Conservation (phyloP, 2,797 vertebrate genomes). For the Rhinogobio ventralis region DNA sequence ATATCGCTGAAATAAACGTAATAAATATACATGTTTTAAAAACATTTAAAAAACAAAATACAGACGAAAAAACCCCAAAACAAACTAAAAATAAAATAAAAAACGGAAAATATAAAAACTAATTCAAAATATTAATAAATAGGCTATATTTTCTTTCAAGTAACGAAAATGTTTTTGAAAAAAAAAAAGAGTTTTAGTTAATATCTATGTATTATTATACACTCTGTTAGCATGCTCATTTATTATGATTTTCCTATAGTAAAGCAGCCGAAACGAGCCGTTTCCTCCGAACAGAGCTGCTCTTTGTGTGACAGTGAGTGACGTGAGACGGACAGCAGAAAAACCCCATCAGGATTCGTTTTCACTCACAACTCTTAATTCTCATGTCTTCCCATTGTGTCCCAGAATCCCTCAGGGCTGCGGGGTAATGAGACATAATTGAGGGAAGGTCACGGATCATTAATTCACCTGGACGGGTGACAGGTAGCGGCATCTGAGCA, state of each 20-base stretch:
- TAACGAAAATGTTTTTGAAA: too few species aligned
- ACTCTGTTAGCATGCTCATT: too few species aligned
- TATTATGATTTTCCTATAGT: too few species aligned
- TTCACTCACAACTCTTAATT: slow-evolving; percentile 54
- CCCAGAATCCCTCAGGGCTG: slow-evolving; percentile 65
- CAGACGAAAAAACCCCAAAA: too few species aligned
- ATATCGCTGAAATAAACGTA: too few species aligned
- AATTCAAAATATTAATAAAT: too few species aligned
- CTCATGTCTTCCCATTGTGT: slow-evolving; percentile 56
- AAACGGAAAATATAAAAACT: too few species aligned
- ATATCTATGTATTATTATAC: accelerated
- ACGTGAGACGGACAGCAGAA: slow-evolving; percentile 61
- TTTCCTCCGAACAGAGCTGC: slow-evolving; percentile 66
- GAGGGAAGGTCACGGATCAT: slow-evolving; percentile 81
- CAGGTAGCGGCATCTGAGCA: slow-evolving; percentile 54
- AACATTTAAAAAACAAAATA: too few species aligned
- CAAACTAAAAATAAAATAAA: too few species aligned
- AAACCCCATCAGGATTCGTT: slow-evolving; percentile 33
- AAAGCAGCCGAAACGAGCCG: not conserved
- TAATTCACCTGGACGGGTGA: slow-evolving; percentile 78
- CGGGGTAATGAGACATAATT: slow-evolving; percentile 81
- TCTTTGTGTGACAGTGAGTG: slow-evolving; percentile 73
- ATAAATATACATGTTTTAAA: too few species aligned
- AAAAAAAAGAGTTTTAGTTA: too few species aligned
- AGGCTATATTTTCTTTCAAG: not conserved